Conservation (phyloP, 2,888 invertebrate species). For the Odontomyia ornata region DNA sequence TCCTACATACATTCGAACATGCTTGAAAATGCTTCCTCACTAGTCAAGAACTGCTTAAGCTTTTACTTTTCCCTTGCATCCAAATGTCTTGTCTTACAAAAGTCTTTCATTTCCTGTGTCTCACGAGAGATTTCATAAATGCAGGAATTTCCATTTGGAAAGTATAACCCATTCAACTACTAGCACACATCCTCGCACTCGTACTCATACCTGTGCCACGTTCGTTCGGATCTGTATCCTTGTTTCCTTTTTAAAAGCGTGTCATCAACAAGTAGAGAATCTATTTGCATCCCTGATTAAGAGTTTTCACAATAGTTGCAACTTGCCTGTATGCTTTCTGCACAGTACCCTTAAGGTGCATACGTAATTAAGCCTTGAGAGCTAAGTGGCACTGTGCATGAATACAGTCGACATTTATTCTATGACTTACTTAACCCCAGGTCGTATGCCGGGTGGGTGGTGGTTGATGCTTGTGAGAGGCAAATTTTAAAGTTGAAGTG, state of each 20-base stretch:
- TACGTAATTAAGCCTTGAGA: slow-evolving; percentile 37
- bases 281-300: slow-evolving; percentile 43
- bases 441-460: not conserved
- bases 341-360: slow-evolving; percentile 25
- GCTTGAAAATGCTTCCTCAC: too few relatives aligned
- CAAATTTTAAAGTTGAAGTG: slow-evolving; percentile 11
- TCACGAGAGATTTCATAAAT: too few relatives aligned
- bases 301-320: slow-evolving; percentile 23
- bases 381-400: slow-evolving; percentile 27
- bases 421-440: slow-evolving; percentile 18
- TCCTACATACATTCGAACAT: too few relatives aligned
- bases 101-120: too few relatives aligned
- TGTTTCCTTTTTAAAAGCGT: slow-evolving; percentile 14
- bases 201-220: too few relatives aligned
- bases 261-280: slow-evolving; percentile 38
- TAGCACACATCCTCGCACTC: too few relatives aligned
- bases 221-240: too few relatives aligned
- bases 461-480: not conserved
- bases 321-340: slow-evolving; percentile 19
- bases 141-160: too few relatives aligned
- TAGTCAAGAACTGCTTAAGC: too few relatives aligned
- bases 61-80: too few relatives aligned
- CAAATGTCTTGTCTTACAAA: too few relatives aligned
- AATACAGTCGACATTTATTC: slow-evolving; percentile 11
- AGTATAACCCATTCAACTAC: too few relatives aligned